These are phyloP conservation scores for Artibeus jamaicensis DNA, from an alignment of 2,797 vertebrate species.

Conservation along the genomic window DNA sequence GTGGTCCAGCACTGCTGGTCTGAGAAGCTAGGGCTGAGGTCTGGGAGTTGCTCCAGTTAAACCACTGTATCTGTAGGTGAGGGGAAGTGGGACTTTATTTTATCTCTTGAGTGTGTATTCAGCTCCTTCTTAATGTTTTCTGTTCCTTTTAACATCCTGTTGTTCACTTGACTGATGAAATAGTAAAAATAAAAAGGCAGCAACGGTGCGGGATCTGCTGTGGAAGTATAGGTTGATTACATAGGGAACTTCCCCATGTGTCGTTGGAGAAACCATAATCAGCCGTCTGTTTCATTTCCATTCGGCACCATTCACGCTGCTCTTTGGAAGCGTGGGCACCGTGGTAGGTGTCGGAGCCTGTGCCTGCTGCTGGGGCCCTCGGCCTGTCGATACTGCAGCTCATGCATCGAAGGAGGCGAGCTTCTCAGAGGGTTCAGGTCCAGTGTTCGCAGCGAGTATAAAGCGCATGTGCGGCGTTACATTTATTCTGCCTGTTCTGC, in stretches of 20 bases:
- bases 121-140: background rate
- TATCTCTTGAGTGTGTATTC: background rate
- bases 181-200: background rate
- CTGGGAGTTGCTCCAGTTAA: background rate
- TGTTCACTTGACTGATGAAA: constrained; percentile 31
- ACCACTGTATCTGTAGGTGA: background rate
- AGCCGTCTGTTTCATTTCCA: background rate
- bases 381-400: background rate
- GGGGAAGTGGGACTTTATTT: background rate
- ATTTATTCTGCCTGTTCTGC: background rate
- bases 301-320: background rate
- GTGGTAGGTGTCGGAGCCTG: background rate
- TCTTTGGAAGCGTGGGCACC: background rate
- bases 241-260: background rate
- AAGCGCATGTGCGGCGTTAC: background rate
- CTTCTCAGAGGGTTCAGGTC: background rate
- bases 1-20: background rate
- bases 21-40: background rate
- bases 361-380: background rate
- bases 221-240: background rate
- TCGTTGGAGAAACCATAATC: background rate
- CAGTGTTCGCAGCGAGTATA: background rate
- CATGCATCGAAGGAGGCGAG: background rate
- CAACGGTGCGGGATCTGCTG: background rate
- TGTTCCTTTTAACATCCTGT: background rate